Base-by-base conservation (phyloP, 2,113 vertebrate species). In the Excalfactoria chinensis region DNA sequence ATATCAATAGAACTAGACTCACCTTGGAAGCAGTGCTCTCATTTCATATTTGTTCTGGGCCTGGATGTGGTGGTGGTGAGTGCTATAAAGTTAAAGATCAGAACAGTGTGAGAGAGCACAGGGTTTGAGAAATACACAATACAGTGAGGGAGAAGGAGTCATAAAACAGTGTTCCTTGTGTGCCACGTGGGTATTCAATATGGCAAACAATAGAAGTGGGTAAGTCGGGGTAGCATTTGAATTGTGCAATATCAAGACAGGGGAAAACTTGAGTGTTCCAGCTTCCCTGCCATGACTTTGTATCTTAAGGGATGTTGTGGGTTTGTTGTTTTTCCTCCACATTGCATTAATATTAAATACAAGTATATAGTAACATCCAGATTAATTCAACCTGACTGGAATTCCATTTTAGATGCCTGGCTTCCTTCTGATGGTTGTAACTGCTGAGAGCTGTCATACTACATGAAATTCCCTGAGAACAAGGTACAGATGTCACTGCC, bases 281-380 rank as follows among this genome's bases (percentile, higher is more conserved):
- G 8, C 18, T 68, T 82, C 37, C 53, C 30, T 0, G 0, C 4
- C 9, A n/a, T 62, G 44, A 30, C 23, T 66, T 75, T 3, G 0
- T 23, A 40, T 26, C 32, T 68, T 49, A 44, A 46, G 41, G 10
- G 64, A 69, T 66, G 34, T 19, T 37, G 37, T 37, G 37, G 37
- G 37, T 8, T 26, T 16, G n/a, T 26, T 53, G 26, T 51, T 15
- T 26, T 14, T 60, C 84, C 66, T 86, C 5, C 62, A 51, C 4
- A 44, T 23, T 11, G 6, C 32, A 49, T 40, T 53, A 30, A 30
- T 66, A 41, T 70, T 48, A 86, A 79, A 89, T 59, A 21, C 15
- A 37, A 34, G 13, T 16, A 9, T 48, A 34, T 17, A 44, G 15
- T 49, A 62, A 49, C 19, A 62, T 19, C 30, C 5, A 55, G 68